Conservation (phyloP, 2,888 invertebrate genomes). For the Polia nebulosa region DNA sequence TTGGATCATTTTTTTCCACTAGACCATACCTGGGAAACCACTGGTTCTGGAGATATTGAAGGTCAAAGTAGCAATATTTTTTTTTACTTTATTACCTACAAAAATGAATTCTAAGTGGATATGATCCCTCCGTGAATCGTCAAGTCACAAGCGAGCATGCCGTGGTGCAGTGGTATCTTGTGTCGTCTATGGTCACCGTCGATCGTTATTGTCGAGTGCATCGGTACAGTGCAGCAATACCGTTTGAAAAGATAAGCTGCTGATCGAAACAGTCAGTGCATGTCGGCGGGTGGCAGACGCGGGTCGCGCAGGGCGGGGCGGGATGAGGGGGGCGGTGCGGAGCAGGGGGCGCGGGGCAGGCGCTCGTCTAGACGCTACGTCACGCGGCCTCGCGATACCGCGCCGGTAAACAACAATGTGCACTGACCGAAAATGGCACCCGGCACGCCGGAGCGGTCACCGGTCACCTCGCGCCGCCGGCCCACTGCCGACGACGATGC, state of each 20-base stretch:
- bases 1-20: no score
- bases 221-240: slow-evolving; percentile 85
- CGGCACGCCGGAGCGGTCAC: slow-evolving; percentile 78
- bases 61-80: no score
- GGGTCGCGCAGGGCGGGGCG: slow-evolving; percentile 68
- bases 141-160: slow-evolving; percentile 4
- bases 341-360: slow-evolving; percentile 77
- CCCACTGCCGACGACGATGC: slow-evolving; percentile 69
- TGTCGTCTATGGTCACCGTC: slow-evolving; percentile 62
- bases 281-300: slow-evolving; percentile 75
- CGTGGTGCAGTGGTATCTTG: slow-evolving; percentile 39
- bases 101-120: no score
- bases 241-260: slow-evolving; percentile 89
- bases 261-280: slow-evolving; percentile 89
- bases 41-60: no score
- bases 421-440: slow-evolving; percentile 91
- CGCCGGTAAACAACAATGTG: slow-evolving; percentile 91
- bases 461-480: slow-evolving; percentile 78
- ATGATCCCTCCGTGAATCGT: slow-evolving; percentile 17
- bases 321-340: slow-evolving; percentile 62
- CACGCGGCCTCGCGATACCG: slow-evolving; percentile 92
- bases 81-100: no score
- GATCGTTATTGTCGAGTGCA: slow-evolving; percentile 72
- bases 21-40: no score
- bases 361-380: slow-evolving; percentile 91